Evolutionary conservation across 2,113 vertebrate species (phyloP).

Genomic region (Varanus komodoensis): DNA sequence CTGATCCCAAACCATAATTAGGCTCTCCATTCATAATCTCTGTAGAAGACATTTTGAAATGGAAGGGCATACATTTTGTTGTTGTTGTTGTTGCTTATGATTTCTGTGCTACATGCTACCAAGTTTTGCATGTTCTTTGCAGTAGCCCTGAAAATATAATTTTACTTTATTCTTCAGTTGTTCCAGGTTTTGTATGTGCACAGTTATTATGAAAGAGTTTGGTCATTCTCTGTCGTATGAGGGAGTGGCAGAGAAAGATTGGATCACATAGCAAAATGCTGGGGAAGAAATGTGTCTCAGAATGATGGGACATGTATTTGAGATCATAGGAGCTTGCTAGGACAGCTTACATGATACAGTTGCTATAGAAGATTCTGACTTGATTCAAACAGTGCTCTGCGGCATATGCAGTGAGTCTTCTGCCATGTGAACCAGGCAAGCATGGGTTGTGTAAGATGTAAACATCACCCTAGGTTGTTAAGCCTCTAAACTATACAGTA

Average conservation of each 20-base stretch:
- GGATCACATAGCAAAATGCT: too few species aligned
- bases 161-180: neutral
- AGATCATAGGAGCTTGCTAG: neutral
- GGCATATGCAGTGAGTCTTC: too few species aligned
- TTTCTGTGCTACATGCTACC: neutral
- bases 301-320: neutral
- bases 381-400: too few species aligned
- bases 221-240: neutral
- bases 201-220: neutral
- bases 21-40: neutral
- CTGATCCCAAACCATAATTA: neutral
- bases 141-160: neutral
- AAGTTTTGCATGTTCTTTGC: conserved; percentile 1
- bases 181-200: neutral
- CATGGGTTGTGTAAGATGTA: too few species aligned
- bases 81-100: neutral
- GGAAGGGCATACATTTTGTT: neutral
- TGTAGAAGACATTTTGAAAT: neutral
- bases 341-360: neutral
- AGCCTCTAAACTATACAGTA: too few species aligned
- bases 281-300: neutral
- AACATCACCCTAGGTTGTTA: too few species aligned
- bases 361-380: too few species aligned
- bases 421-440: too few species aligned
- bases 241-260: neutral